Evolutionary conservation across 2,888 invertebrate species (phyloP), one percentile per base, ranked within the genome.

Genomic region (Platerodrilus igneus): DNA sequence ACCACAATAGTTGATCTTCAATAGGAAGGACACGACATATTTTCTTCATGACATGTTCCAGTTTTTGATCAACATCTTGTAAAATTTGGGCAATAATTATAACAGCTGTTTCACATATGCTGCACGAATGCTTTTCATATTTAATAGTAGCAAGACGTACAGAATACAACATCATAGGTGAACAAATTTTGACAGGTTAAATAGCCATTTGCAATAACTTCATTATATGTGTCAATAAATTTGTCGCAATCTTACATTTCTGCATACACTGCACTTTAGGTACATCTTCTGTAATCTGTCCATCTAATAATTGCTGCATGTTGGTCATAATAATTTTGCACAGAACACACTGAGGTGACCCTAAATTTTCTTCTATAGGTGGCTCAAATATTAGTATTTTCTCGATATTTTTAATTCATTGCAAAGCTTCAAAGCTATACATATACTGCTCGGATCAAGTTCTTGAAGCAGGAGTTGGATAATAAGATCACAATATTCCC

Each of bases 301-400:
- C 77, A 52, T 78, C 76, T 54, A 92, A 70, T 52, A 79, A 71
- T 34, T 78, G 72, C 57, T 87, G 86, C 42, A 92, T 62, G 61
- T 86, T 78, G 33, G 79, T 73, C 73, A 92, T 79, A 2, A 85
- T 72, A 59, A 84, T 85, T 70, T 91, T 85, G 64, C 93, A 94
- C 11, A 91, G 58, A 2, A 81, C 74, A 63, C 93, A 91, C 19
- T 74, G 66, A 1, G 69, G 61, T 17, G 52, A 51, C 20, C 15
- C 9, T 8, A 35, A 18, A 21, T 9, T 14, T 29, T 27, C 28
- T 19, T 30, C 26, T 6, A 21, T 18, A 5, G 9, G n/a, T n/a
- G n/a, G n/a, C n/a, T n/a, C n/a, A n/a, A n/a, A n/a, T n/a, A n/a
- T n/a, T n/a, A n/a, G n/a, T n/a, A n/a, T n/a, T n/a, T n/a, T n/a